Conservation (phyloP, 2,888 invertebrate species). For the Ischnura elegans region DNA sequence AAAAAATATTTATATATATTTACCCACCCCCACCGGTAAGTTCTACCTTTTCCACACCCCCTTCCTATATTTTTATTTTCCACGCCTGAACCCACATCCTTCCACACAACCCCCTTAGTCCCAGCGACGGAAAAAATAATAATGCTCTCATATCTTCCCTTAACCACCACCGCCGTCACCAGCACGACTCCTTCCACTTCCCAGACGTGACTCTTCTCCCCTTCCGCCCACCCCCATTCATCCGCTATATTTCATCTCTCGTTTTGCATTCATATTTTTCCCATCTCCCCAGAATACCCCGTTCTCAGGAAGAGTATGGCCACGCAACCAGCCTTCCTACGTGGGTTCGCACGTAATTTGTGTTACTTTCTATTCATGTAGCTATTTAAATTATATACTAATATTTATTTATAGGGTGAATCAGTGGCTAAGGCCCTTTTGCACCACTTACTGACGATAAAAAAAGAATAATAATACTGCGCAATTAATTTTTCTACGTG, state of each 20-base stretch:
- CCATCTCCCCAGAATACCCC: neutral
- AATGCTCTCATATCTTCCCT: neutral
- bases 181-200: slow-evolving; percentile 3
- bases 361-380: no score
- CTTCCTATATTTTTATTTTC: neutral
- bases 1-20: neutral
- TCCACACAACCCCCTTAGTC: neutral
- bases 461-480: no score
- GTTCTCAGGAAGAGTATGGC: no score
- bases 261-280: slow-evolving; percentile 12
- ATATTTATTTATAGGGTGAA: no score
- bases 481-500: no score
- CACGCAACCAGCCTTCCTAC: no score
- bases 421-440: no score
- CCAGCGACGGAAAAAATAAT: neutral
- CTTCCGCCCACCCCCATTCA: neutral
- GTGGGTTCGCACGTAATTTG: no score
- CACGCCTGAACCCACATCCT: slow-evolving; percentile 32
- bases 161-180: neutral
- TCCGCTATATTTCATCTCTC: neutral
- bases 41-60: neutral
- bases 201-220: neutral
- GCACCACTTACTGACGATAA: no score
- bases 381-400: no score
- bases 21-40: neutral